A percentile compares a stretch with the other conserved stretches of the same genome.
Evolutionary conservation across 2,113 vertebrate species (phyloP).

Genomic region (Procavia capensis): DNA sequence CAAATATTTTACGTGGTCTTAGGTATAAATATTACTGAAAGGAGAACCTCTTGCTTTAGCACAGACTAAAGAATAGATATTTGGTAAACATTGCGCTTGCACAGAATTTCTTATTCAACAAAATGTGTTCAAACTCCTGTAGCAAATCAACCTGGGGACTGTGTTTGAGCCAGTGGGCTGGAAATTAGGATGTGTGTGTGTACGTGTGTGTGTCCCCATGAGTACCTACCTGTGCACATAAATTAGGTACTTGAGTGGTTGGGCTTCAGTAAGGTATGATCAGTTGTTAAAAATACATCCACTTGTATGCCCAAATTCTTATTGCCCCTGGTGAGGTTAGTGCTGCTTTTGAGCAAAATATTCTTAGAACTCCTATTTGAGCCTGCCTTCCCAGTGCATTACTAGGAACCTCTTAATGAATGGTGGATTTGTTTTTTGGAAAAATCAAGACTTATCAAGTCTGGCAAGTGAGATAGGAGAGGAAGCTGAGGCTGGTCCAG

Average conservation of each 20-base stretch:
- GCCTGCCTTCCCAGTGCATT: neutral
- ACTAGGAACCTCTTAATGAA: neutral
- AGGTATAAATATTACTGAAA: slow-evolving; percentile 6
- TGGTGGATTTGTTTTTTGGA: neutral
- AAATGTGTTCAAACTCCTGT: neutral
- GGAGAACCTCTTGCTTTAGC: neutral
- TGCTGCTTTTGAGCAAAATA: slow-evolving; percentile 31
- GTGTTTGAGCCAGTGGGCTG: neutral
- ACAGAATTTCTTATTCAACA: slow-evolving; percentile 13
- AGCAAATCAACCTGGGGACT: neutral
- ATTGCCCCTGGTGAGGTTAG: neutral
- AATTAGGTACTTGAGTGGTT: neutral
- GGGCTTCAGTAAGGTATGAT: neutral
- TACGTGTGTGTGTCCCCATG: neutral
- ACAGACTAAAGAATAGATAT: neutral
- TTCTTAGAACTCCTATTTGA: neutral
- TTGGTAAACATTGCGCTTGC: neutral
- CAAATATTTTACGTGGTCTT: neutral
- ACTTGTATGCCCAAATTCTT: neutral
- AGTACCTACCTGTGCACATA: neutral
- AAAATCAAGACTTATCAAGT: neutral
- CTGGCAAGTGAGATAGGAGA: neutral
- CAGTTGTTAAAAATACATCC: slow-evolving; percentile 6
- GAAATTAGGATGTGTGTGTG: neutral
- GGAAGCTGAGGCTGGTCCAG: neutral